Percentiles rank a stretch among this genome's conserved stretches.
Evolutionary conservation across 2,113 vertebrate genomes (phyloP).

Genomic region (Vidua macroura): DNA sequence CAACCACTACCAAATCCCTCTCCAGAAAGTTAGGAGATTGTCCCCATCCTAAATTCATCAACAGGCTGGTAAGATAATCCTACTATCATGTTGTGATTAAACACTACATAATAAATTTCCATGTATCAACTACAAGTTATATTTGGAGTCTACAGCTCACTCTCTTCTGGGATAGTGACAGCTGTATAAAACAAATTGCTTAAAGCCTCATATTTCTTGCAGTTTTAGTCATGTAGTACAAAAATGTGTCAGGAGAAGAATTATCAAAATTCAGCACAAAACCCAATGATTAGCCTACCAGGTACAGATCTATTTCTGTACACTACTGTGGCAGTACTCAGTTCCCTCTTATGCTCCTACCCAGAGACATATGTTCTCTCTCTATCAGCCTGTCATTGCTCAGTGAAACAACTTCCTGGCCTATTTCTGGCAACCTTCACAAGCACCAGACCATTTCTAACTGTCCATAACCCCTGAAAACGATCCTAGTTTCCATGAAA

Average conservation of each 20-base stretch:
- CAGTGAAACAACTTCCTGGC: background rate
- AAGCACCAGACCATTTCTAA: background rate
- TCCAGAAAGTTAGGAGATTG: background rate
- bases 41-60: background rate
- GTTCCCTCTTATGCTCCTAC: background rate
- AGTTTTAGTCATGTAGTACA: background rate
- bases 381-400: background rate
- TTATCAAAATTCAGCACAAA: background rate
- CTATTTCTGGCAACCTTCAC: background rate
- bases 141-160: background rate
- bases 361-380: background rate
- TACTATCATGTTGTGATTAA: background rate
- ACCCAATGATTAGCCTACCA: background rate
- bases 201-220: background rate
- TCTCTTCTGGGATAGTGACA: background rate
- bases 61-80: background rate
- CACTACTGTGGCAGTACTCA: background rate
- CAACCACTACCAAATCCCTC: background rate
- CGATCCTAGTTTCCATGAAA: background rate
- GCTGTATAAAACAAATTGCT: background rate
- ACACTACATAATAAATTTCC: background rate
- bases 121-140: background rate
- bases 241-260: background rate
- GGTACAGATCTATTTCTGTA: background rate
- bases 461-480: background rate